Evolutionary conservation across 2,888 invertebrate species (phyloP).

Genomic region (Pelosia muscerda): DNA sequence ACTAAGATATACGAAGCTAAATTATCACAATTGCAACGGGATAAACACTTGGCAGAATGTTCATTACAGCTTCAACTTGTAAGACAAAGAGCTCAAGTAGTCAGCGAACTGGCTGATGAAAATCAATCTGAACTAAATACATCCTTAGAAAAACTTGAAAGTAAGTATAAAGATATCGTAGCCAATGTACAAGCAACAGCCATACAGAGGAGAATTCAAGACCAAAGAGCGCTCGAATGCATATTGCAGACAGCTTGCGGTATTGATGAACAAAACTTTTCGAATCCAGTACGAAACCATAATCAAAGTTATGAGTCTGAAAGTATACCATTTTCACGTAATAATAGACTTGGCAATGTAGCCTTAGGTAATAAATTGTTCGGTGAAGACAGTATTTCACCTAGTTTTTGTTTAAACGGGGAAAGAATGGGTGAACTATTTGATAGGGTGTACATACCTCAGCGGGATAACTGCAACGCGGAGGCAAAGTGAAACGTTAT

Average conservation of each 20-base stretch:
- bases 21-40: constrained; percentile 69
- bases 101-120: constrained; percentile 71
- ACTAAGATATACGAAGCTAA: constrained; percentile 69
- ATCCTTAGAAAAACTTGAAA: constrained; percentile 74
- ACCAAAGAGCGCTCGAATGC: constrained; percentile 75
- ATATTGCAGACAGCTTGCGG: constrained; percentile 72
- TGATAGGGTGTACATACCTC: constrained; percentile 76
- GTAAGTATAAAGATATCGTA: constrained; percentile 78
- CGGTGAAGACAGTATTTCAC: constrained; percentile 61
- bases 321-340: constrained; percentile 59
- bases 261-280: constrained; percentile 53
- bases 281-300: constrained; percentile 58
- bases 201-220: constrained; percentile 76
- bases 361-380: constrained; percentile 63
- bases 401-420: constrained; percentile 71
- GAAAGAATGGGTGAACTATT: constrained; percentile 75
- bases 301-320: constrained; percentile 63
- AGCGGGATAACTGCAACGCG: constrained; percentile 68
- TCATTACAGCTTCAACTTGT: constrained; percentile 75
- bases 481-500: constrained; percentile 50
- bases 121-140: constrained; percentile 69
- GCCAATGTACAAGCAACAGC: constrained; percentile 79
- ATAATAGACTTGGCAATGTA: constrained; percentile 64
- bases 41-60: constrained; percentile 75
- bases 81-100: constrained; percentile 73